phyloP scores from a whole-genome alignment of 2,113 vertebrate species.

The Pygoscelis adeliae region DNA sequence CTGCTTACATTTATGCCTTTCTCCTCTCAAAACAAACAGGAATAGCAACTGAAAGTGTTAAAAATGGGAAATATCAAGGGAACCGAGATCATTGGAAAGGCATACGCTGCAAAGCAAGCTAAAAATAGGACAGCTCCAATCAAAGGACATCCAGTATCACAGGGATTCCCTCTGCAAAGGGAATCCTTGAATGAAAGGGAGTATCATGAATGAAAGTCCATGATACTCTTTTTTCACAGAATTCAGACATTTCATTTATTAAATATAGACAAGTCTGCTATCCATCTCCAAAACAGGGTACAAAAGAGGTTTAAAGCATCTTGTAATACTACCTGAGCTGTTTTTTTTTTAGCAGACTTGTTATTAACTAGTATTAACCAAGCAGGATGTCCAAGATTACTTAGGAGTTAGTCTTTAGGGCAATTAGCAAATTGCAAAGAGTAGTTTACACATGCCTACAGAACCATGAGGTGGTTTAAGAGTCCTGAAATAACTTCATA shows the following conservation, averaged over 20 bases:
- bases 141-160: not conserved
- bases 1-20: not conserved
- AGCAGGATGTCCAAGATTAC: not conserved
- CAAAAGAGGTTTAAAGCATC: not conserved
- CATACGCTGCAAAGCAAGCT: not conserved
- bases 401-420: not conserved
- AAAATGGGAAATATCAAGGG: not conserved
- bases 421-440: not conserved
- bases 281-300: not conserved
- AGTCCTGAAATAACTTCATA: not conserved
- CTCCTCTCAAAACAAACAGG: not conserved
- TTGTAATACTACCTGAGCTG: not conserved
- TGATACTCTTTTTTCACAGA: not conserved
- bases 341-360: not conserved
- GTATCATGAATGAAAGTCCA: not conserved
- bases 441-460: not conserved
- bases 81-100: not conserved
- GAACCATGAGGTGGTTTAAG: not conserved
- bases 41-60: not conserved
- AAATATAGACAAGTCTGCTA: not conserved
- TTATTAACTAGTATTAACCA: constrained; percentile 8
- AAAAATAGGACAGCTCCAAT: not conserved
- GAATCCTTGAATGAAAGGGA: not conserved
- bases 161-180: not conserved
- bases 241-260: not conserved